Evolutionary conservation across 2,113 vertebrate species (phyloP), one percentile per base, ranked within the genome.

Genomic region (Saimiri boliviensis): DNA sequence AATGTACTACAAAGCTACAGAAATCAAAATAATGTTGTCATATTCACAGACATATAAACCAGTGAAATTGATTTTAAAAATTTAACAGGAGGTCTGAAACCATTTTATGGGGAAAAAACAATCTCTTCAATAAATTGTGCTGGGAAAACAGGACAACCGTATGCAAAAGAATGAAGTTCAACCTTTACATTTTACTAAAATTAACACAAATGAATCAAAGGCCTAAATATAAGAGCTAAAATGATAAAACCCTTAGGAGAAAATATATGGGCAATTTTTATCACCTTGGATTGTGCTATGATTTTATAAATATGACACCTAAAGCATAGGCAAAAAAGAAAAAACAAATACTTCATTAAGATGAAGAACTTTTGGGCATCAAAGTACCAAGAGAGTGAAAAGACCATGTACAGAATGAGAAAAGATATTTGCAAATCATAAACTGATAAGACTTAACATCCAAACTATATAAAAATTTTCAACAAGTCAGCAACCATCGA

Each of bases 221-320:
- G 52, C 10, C 70, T 83, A 84, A 89, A 89, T 74, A 21, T 66
- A 63, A 89, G 77, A 89, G 20, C 93, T 94, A 83, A 89, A 94
- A 52, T 16, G 3, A 74, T 52, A 89, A 27, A 82, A 82, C 27
- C 63, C 35, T 52, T 74, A 74, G 68, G 52, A 83, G 20, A 63
- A 94, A 89, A 74, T 20, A 63, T 6, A 30, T 13, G 25, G 58
- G 58, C 58, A 63, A 63, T 12, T 63, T 63, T 63, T 81, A 60
- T 81, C 19, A 88, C 23, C 40, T 60, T 94, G 35, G 30, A 81
- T 42, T 74, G 42, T 19, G 9, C 37, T 6, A 23, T 42, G 6
- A 13, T 74, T 74, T 37, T 27, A 42, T 60, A 74, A 74, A 74
- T 14, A 74, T 27, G 23, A 42, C 12, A 42, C 71, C 37, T 66